phyloP scores from a whole-genome alignment of 2,113 vertebrate genomes.

The Pituophis catenifer region DNA sequence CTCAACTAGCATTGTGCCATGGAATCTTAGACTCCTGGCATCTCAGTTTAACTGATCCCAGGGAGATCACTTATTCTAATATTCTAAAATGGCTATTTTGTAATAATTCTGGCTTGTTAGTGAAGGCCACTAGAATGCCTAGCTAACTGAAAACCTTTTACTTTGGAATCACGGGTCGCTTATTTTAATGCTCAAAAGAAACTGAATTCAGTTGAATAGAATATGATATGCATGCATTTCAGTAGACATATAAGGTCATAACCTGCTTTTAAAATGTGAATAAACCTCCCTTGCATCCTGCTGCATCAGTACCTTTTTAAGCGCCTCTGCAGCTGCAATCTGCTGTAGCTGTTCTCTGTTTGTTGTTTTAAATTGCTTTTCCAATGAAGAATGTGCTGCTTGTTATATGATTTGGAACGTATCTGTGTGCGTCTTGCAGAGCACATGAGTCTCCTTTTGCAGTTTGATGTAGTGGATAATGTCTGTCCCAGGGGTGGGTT shows the following conservation, averaged over 20 bases:
- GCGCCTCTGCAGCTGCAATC: background rate
- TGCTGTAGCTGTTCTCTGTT: background rate
- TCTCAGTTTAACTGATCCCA: background rate
- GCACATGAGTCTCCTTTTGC: background rate
- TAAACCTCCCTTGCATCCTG: background rate
- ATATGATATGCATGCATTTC: background rate
- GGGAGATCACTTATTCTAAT: constrained; percentile 1
- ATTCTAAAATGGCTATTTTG: background rate
- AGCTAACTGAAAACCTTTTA: background rate
- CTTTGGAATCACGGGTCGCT: background rate
- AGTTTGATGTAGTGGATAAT: background rate
- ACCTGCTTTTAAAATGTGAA: background rate
- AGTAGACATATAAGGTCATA: background rate
- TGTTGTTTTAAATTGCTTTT: background rate
- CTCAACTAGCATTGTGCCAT: constrained; percentile 11
- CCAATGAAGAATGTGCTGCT: background rate
- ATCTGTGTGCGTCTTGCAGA: background rate
- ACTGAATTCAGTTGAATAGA: background rate
- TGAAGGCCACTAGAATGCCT: background rate
- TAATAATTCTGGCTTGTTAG: background rate
- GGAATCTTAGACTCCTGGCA: background rate
- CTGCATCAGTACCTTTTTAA: background rate
- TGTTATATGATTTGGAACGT: constrained; percentile 8
- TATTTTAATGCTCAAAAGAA: background rate
- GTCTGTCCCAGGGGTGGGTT: background rate